Conservation (phyloP, 1,140 invertebrate genomes). For the Babylonia areolata region DNA sequence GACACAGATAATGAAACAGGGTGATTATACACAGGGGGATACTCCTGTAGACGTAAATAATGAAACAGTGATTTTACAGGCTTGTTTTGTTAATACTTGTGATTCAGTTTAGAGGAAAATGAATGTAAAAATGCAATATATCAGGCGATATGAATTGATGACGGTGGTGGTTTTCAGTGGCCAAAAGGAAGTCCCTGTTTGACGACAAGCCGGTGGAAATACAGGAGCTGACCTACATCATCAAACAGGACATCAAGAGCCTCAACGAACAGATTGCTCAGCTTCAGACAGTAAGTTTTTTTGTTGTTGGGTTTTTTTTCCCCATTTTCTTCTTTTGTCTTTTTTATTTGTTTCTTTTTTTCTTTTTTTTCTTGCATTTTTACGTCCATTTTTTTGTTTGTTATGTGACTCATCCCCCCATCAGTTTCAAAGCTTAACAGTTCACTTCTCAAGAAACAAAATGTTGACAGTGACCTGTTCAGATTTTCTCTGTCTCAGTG, state of each 20-base stretch:
- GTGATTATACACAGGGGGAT: too few relatives aligned
- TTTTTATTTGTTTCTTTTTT: background rate
- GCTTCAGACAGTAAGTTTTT: constrained; percentile 74
- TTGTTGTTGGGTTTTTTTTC: constrained; percentile 7
- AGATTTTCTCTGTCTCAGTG: background rate
- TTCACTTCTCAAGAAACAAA: too few relatives aligned
- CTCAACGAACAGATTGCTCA: constrained; percentile 96
- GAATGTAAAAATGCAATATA: too few relatives aligned
- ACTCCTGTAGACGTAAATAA: too few relatives aligned
- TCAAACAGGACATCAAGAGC: constrained; percentile 96
- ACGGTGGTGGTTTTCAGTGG: constrained; percentile 85
- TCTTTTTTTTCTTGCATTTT: background rate
- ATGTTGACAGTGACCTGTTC: background rate
- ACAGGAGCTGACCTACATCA: constrained; percentile 97
- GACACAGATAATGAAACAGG: too few relatives aligned
- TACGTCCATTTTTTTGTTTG: background rate
- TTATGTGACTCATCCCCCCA: too few relatives aligned
- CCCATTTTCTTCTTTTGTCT: background rate
- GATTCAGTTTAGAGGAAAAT: too few relatives aligned
- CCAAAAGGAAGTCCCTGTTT: constrained; percentile 97
- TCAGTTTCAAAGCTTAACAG: too few relatives aligned
- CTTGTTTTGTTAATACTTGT: too few relatives aligned
- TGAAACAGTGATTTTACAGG: too few relatives aligned
- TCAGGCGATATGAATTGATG: too few relatives aligned
- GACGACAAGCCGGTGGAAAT: constrained; percentile 96